Base-by-base conservation (phyloP, 1,140 invertebrate species). In the Acyrthosiphon pisum region DNA sequence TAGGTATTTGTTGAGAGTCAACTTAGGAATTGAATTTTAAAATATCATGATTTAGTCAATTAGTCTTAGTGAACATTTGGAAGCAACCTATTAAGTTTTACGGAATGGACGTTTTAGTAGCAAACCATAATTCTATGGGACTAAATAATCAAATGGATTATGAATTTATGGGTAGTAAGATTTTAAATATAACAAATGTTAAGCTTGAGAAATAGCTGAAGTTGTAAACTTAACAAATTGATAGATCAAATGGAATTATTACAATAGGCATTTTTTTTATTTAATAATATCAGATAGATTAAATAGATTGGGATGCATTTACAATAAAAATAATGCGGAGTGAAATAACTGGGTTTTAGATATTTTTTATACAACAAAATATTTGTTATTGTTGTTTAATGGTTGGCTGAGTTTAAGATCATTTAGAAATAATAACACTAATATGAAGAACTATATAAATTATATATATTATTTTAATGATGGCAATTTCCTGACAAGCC, bases 401-500 rank as follows among this genome's bases (percentile, higher is more conserved):
- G 50, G 88, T 60, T 60, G 50, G 30, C 48, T 50, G 23, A 90
- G n/a, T 90, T 30, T 60, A 30, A 8, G 22, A 90, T n/a, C 23
- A 56, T 44, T 90, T 90, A 30, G 23, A 60, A n/a, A 90, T 50
- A 68, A 90, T 60, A 44, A 8, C 37, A 68, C 20, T 1, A 44
- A 68, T 68, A 44, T 90, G 1, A 68, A 30, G 6, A 53, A 53
- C 41, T 68, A 44, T 14, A 90, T 44, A 30, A 0, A 11, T 90
- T 14, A 90, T 44, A 30, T 1, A 11, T 90, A 41, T 68, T 44
- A 48, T 88, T 60, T 60, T 90, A 76, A 41, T 56, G 20, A 30
- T 60, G 41, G 23, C 60, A 26, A 60, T 90, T 90, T 90, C 88
- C 88, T 90, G 53, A 26, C 35, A 89, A 89, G n/a, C 88, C 88